These are phyloP conservation scores for Chloroceryle aenea DNA, from an alignment of 2,113 vertebrate species.

Conservation along the genomic window DNA sequence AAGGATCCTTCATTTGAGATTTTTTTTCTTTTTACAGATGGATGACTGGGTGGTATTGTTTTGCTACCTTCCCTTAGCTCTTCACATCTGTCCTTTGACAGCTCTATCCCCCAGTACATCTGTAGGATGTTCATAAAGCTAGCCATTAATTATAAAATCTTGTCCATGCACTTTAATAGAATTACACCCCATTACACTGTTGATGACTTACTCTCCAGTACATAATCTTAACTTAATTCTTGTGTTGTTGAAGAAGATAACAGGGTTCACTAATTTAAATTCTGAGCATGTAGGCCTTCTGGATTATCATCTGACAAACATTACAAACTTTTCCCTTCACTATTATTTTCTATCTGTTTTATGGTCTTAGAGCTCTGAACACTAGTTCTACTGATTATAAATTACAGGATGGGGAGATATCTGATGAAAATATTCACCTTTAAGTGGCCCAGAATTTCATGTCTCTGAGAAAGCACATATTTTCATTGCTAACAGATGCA, in stretches of 20 bases:
- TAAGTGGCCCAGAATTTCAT: slow-evolving; percentile 68
- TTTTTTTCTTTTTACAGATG: background rate
- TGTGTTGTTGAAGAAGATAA: background rate
- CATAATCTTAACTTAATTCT: slow-evolving; percentile 26
- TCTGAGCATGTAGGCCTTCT: background rate
- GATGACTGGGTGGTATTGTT: background rate
- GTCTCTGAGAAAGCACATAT: slow-evolving; percentile 69
- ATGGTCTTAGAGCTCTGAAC: background rate
- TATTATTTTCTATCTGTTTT: slow-evolving; percentile 53
- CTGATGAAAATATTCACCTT: slow-evolving; percentile 58
- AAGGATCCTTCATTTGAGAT: background rate
- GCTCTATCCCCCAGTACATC: background rate
- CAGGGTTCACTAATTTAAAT: slow-evolving; percentile 36
- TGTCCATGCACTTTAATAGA: background rate
- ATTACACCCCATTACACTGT: background rate
- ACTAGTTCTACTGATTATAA: slow-evolving; percentile 64
- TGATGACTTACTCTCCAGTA: background rate
- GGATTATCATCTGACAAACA: slow-evolving; percentile 69
- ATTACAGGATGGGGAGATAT: slow-evolving; percentile 56
- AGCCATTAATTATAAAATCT: background rate
- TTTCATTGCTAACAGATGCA: slow-evolving; percentile 80
- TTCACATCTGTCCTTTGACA: background rate
- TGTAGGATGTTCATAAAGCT: background rate
- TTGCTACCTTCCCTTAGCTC: background rate
- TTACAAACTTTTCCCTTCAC: slow-evolving; percentile 44